Evolutionary conservation across 2,113 vertebrate genomes (phyloP).

Genomic region (Xenopus borealis): DNA sequence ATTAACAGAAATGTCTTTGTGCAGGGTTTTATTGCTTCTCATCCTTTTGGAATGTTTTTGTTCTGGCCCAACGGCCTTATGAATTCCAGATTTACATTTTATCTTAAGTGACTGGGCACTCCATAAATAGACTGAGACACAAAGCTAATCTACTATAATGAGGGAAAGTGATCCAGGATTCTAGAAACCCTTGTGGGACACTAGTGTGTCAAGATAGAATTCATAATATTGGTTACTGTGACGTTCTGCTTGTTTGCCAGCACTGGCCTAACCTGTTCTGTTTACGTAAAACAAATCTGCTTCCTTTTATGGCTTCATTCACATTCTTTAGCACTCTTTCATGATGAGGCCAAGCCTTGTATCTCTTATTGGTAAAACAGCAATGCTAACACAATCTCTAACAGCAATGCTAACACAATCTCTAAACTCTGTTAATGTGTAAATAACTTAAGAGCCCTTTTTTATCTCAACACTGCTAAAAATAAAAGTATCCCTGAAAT

Average conservation of each 20-base stretch:
- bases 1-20: no score
- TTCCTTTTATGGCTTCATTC: slow-evolving; percentile 34
- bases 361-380: slow-evolving; percentile 30
- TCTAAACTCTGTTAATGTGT: slow-evolving; percentile 39
- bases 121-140: no score
- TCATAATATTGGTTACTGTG: no score
- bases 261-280: slow-evolving; percentile 9
- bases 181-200: no score
- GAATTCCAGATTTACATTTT: no score
- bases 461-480: slow-evolving; percentile 13
- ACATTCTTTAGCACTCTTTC: slow-evolving; percentile 30
- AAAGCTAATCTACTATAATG: no score
- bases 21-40: no score
- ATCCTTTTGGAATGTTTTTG: no score
- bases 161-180: no score
- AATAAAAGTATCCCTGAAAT: slow-evolving; percentile 1
- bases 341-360: slow-evolving; percentile 19
- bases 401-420: slow-evolving; percentile 35
- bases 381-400: slow-evolving; percentile 35
- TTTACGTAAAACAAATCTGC: background rate
- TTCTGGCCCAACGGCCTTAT: no score
- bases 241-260: background rate
- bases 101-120: no score
- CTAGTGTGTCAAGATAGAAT: no score
- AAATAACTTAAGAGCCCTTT: slow-evolving; percentile 27